Conservation (phyloP, 2,888 invertebrate genomes). For the Amiota communis region DNA sequence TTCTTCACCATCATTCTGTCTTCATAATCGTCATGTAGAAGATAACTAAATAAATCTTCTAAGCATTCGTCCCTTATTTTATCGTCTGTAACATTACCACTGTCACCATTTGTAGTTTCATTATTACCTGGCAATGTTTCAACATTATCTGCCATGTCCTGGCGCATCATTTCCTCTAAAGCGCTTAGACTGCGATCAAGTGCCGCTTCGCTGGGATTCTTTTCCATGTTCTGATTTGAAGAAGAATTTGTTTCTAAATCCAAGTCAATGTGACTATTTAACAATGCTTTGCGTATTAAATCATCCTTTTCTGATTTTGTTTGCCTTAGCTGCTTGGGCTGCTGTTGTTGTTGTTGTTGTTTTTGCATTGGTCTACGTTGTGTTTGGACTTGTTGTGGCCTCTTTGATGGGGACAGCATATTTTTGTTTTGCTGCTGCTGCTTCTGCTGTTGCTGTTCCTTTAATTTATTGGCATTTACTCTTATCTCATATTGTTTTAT, state of each 20-base stretch:
- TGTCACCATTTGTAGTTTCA: background rate
- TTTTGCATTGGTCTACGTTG: background rate
- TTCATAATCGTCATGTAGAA: conserved; percentile 43
- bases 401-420: too few relatives aligned
- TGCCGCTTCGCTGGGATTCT: conserved; percentile 54
- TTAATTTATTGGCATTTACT: conserved; percentile 35
- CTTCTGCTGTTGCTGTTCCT: conserved; percentile 37
- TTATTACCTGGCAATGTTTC: background rate
- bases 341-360: background rate
- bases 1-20: conserved; percentile 31
- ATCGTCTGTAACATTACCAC: conserved; percentile 29
- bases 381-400: too few relatives aligned
- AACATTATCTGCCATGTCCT: conserved; percentile 36
- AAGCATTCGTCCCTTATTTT: conserved; percentile 52
- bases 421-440: conserved; percentile 6
- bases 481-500: conserved; percentile 52
- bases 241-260: conserved; percentile 42
- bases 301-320: conserved; percentile 5
- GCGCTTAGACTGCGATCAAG: conserved; percentile 63
- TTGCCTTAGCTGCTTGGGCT: background rate
- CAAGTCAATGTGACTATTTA: conserved; percentile 61
- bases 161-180: conserved; percentile 59
- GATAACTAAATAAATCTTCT: conserved; percentile 45
- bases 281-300: conserved; percentile 54
- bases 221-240: conserved; percentile 9